These are phyloP conservation scores for Sciaenops ocellatus DNA, from an alignment of 2,797 vertebrate species.

Conservation along the genomic window DNA sequence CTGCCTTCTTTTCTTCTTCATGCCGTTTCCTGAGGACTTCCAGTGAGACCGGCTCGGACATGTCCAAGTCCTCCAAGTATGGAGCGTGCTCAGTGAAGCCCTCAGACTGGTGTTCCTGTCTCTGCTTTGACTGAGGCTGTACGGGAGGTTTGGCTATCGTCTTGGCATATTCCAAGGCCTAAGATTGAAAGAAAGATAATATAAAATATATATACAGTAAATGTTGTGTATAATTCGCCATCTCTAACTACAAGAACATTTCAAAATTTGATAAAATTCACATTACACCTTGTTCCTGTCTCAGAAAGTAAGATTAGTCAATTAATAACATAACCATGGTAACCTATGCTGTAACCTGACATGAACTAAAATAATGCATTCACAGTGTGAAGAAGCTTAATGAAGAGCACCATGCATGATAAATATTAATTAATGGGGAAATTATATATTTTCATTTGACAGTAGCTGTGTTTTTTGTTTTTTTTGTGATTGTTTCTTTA, in stretches of 20 bases:
- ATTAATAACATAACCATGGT: not conserved
- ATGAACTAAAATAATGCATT: no score
- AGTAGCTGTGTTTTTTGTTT: no score
- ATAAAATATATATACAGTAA: not conserved
- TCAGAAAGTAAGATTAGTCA: not conserved
- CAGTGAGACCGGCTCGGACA: conserved; percentile 81
- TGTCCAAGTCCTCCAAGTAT: conserved; percentile 56
- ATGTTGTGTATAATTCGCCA: not conserved
- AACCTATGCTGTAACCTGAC: not conserved
- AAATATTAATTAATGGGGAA: no score
- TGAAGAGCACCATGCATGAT: no score
- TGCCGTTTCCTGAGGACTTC: conserved; percentile 88
- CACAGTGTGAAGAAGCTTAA: not conserved
- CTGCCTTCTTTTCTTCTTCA: conserved; percentile 88
- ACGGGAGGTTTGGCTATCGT: conserved; percentile 87
- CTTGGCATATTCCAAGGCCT: conserved; percentile 95
- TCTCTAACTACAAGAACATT: not conserved
- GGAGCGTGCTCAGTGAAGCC: conserved; percentile 27
- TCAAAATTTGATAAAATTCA: not conserved
- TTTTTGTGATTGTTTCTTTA: no score
- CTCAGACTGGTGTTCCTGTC: conserved; percentile 32
- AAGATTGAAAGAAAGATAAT: conserved; percentile 18
- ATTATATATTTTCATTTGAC: no score
- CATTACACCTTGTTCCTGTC: not conserved
- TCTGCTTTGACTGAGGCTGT: conserved; percentile 38